Percentiles rank a stretch among this genome's conserved stretches.
Conservation (phyloP, 1,140 invertebrate species). For the Trachymyrmex cornetzi region DNA sequence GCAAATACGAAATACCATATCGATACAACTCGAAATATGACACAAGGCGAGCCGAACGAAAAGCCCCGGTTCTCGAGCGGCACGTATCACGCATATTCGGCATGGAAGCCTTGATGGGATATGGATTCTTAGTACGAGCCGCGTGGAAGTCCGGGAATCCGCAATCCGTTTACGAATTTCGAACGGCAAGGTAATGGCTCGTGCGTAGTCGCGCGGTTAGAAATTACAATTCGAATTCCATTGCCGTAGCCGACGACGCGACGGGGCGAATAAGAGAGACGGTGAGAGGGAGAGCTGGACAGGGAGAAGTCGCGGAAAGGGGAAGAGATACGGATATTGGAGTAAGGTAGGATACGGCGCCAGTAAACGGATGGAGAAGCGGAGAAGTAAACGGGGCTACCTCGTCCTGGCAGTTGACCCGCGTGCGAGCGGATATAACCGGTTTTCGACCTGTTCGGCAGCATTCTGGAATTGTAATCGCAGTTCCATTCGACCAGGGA, state of each 20-base stretch:
- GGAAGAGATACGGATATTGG: slow-evolving; percentile 37
- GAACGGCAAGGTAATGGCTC: slow-evolving; percentile 71
- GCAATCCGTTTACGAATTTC: slow-evolving; percentile 76
- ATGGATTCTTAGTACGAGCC: slow-evolving; percentile 57
- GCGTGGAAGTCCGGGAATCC: slow-evolving; percentile 63
- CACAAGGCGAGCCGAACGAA: slow-evolving; percentile 37
- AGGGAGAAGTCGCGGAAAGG: slow-evolving; percentile 24
- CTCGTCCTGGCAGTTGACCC: slow-evolving; percentile 69
- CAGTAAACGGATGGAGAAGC: slow-evolving; percentile 38
- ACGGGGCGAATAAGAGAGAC: slow-evolving; percentile 9
- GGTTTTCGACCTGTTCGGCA: slow-evolving; percentile 77
- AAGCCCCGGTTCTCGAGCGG: slow-evolving; percentile 27
- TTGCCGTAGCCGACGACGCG: slow-evolving; percentile 52
- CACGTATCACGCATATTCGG: slow-evolving; percentile 66
- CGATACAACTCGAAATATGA: slow-evolving; percentile 53
- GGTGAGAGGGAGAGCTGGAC: slow-evolving; percentile 11
- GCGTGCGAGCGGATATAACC: slow-evolving; percentile 66
- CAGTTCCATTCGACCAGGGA: slow-evolving; percentile 69
- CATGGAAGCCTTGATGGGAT: slow-evolving; percentile 24
- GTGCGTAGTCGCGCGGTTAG: slow-evolving; percentile 78
- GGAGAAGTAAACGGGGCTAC: slow-evolving; percentile 48
- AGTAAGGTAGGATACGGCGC: slow-evolving; percentile 45
- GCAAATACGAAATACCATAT: slow-evolving; percentile 39
- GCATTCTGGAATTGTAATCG: slow-evolving; percentile 84
- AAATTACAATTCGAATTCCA: slow-evolving; percentile 83